Evolutionary conservation across 1,140 invertebrate species (phyloP).

Genomic region (Apis laboriosa): DNA sequence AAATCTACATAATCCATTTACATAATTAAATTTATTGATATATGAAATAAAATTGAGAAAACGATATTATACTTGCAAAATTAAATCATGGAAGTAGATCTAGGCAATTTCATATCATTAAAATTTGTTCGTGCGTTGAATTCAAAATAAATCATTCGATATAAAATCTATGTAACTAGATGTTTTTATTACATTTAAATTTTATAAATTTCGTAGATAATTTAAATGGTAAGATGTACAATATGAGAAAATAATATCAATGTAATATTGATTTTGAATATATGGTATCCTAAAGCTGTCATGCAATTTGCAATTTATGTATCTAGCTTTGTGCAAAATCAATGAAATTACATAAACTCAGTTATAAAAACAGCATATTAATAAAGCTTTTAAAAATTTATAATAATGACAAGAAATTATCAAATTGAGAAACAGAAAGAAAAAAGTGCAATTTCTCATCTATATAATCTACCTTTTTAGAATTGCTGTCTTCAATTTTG

Average conservation of each 20-base stretch:
- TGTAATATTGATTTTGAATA: conserved; percentile 19
- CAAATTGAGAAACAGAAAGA: conserved; percentile 52
- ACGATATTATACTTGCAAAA: conserved; percentile 20
- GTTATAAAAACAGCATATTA: conserved; percentile 54
- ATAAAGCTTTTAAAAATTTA: conserved; percentile 51
- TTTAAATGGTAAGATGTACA: background rate
- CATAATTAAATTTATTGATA: conserved; percentile 14
- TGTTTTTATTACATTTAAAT: background rate
- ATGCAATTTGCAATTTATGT: conserved; percentile 50
- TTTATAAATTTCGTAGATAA: background rate
- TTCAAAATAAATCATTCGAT: conserved; percentile 7
- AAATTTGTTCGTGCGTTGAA: conserved; percentile 3
- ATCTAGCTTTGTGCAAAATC: conserved; percentile 15
- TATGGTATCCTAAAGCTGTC: conserved; percentile 21
- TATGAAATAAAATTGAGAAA: conserved; percentile 19
- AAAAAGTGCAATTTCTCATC: conserved; percentile 57
- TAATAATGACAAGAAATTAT: conserved; percentile 46
- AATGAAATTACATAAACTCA: conserved; percentile 37
- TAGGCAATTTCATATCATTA: background rate
- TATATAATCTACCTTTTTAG: conserved; percentile 75
- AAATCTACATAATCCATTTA: background rate
- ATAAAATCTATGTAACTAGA: conserved; percentile 2
- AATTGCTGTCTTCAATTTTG: conserved; percentile 73
- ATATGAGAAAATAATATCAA: conserved; percentile 5
- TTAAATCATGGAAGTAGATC: conserved; percentile 26